Conservation (phyloP, 2,888 invertebrate genomes). For the Graphium colonna region DNA sequence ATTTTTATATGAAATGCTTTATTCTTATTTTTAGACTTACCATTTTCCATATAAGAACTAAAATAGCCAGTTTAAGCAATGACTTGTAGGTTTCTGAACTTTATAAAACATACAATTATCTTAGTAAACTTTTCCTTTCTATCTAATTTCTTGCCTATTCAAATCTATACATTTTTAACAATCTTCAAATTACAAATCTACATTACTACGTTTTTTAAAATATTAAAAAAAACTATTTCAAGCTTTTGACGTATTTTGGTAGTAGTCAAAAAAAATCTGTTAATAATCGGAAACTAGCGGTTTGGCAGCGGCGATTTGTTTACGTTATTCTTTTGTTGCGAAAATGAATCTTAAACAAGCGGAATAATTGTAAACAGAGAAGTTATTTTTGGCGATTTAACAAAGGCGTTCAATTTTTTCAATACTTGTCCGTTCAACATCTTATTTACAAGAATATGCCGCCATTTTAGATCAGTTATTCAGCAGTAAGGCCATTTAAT, state of each 20-base stretch:
- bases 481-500: too few relatives aligned
- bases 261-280: conserved; percentile 15
- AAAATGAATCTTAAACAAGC: conserved; percentile 14
- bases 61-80: too few relatives aligned
- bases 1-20: too few relatives aligned
- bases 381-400: conserved; percentile 3
- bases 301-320: conserved; percentile 18
- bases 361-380: conserved; percentile 13
- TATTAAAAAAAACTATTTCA: conserved; percentile 5
- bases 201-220: conserved; percentile 1
- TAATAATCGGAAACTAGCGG: conserved; percentile 15
- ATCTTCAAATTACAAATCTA: too few relatives aligned
- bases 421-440: neutral
- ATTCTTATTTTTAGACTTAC: too few relatives aligned
- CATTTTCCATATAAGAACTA: too few relatives aligned
- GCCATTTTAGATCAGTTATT: too few relatives aligned
- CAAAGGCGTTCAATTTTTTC: neutral
- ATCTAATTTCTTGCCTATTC: too few relatives aligned
- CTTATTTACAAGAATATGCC: neutral
- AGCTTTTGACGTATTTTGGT: conserved; percentile 10
- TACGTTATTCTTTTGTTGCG: conserved; percentile 22
- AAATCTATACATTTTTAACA: too few relatives aligned
- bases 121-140: too few relatives aligned
- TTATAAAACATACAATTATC: too few relatives aligned
- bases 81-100: too few relatives aligned